Evolutionary conservation across 2,797 vertebrate species (phyloP).

Genomic region (Brachyalestes nurse): DNA sequence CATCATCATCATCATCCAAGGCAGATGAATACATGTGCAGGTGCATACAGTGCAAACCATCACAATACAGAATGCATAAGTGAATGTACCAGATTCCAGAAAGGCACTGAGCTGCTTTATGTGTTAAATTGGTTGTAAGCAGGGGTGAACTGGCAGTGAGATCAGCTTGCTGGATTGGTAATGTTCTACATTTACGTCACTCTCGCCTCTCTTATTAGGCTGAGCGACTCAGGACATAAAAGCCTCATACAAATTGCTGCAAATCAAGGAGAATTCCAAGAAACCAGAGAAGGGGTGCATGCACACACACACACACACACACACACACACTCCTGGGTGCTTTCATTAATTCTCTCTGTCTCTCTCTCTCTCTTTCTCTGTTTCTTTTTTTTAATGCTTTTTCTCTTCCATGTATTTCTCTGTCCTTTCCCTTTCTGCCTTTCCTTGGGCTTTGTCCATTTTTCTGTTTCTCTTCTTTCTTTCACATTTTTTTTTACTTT

Average conservation of each 20-base stretch:
- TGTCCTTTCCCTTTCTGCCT: not conserved
- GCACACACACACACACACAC: constrained; percentile 21
- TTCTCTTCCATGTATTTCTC: constrained; percentile 6
- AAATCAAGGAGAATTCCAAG: constrained; percentile 53
- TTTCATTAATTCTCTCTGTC: constrained; percentile 43
- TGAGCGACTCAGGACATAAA: constrained; percentile 47
- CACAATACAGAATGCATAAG: constrained; percentile 28
- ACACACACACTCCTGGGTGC: constrained; percentile 25
- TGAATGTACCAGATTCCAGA: constrained; percentile 38
- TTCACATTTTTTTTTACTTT: not conserved
- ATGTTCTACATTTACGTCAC: constrained; percentile 56
- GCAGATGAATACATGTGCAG: constrained; percentile 14
- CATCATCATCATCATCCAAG: constrained; percentile 4
- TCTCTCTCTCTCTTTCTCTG: constrained; percentile 31
- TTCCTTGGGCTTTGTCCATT: no score
- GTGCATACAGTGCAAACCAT: constrained; percentile 29
- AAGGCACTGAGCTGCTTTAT: constrained; percentile 13
- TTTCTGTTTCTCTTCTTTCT: not conserved
- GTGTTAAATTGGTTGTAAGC: constrained; percentile 48
- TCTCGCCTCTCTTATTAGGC: constrained; percentile 55
- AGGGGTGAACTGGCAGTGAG: constrained; percentile 44
- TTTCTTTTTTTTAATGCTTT: constrained; percentile 20
- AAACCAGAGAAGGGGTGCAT: constrained; percentile 23
- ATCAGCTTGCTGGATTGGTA: constrained; percentile 43
- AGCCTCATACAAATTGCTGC: constrained; percentile 53